Conservation (phyloP, 2,797 vertebrate species). For the Sternotherus odoratus region DNA sequence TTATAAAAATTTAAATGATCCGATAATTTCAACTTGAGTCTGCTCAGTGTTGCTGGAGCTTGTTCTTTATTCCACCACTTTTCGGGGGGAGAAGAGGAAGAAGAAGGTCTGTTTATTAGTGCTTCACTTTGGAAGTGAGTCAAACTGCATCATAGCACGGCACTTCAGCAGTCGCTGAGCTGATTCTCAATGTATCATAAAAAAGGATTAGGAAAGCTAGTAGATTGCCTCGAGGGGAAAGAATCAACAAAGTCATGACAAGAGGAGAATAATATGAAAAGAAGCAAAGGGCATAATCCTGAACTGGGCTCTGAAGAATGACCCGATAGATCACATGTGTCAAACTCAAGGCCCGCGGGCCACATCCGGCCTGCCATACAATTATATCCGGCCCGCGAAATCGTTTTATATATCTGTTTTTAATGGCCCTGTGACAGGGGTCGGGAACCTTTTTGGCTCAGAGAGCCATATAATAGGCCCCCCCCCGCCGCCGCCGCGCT, state of each 20-base stretch:
- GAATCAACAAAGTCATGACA: conserved; percentile 43
- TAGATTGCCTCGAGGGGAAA: conserved; percentile 49
- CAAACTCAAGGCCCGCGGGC: no score
- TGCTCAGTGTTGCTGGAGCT: conserved; percentile 62
- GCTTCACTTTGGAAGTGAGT: conserved; percentile 63
- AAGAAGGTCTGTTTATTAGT: conserved; percentile 60
- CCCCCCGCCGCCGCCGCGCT: no score
- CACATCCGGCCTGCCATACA: no score
- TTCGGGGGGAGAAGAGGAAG: neutral
- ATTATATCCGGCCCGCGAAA: no score
- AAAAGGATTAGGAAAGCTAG: conserved; percentile 68
- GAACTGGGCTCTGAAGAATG: conserved; percentile 45
- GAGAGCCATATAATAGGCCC: no score
- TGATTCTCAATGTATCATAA: conserved; percentile 53
- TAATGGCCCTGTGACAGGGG: no score
- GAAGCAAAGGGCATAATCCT: conserved; percentile 48
- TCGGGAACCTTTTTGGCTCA: no score
- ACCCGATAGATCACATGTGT: conserved; percentile 54
- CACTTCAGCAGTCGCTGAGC: conserved; percentile 64
- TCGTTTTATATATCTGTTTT: no score
- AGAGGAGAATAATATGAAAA: conserved; percentile 54
- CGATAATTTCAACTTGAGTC: conserved; percentile 73
- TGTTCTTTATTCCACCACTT: conserved; percentile 55
- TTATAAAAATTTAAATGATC: conserved; percentile 74
- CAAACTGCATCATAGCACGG: conserved; percentile 60